Conservation (phyloP, 2,113 vertebrate genomes). For the Spilogale gracilis region DNA sequence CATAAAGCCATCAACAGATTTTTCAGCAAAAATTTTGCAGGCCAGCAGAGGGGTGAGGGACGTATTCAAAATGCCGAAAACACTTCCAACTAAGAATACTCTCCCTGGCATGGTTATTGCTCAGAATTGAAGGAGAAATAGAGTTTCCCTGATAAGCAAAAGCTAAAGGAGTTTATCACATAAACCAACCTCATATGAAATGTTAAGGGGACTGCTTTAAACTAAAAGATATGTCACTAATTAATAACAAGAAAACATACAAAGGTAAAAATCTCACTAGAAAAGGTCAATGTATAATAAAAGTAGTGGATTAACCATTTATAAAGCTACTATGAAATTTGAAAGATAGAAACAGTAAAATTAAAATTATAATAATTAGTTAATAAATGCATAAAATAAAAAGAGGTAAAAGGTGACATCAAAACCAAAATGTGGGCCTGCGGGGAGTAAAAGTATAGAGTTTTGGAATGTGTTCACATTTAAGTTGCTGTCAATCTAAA, state of each 20-base stretch:
- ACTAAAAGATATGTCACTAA: not conserved
- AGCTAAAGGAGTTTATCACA: not conserved
- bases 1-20: not conserved
- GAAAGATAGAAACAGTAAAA: not conserved
- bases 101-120: not conserved
- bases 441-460: not conserved
- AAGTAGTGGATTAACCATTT: not conserved
- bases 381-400: not conserved
- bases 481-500: not conserved
- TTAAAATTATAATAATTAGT: not conserved
- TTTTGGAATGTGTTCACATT: not conserved
- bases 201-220: not conserved
- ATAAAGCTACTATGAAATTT: not conserved
- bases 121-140: not conserved
- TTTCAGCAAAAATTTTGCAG: not conserved
- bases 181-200: not conserved
- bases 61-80: not conserved
- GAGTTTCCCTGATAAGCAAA: not conserved
- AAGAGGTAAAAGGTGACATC: not conserved
- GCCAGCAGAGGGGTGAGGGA: not conserved
- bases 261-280: not conserved
- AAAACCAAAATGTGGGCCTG: not conserved
- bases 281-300: not conserved
- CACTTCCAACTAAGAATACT: not conserved
- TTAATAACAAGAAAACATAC: not conserved